Evolutionary conservation across 1,140 invertebrate genomes (phyloP), one percentile per base, ranked within the genome.

Genomic region (Trialeurodes vaporariorum): DNA sequence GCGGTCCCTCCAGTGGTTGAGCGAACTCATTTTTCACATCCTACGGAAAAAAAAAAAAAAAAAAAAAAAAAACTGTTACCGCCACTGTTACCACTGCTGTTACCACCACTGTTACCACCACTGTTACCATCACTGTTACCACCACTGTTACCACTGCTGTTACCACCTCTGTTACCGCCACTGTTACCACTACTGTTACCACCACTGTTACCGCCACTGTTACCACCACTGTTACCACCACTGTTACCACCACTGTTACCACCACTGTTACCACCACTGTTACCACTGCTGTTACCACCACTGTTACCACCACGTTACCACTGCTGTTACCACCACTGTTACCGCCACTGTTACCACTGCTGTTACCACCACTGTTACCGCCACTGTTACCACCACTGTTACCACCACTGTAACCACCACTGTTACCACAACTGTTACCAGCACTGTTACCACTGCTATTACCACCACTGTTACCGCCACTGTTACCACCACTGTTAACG

Each of bases 71-170:
- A n/a, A n/a, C n/a, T n/a, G n/a, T n/a, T n/a, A n/a, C n/a, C n/a
- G n/a, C n/a, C n/a, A n/a, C n/a, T n/a, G n/a, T n/a, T n/a, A n/a
- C n/a, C n/a, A n/a, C n/a, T n/a, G n/a, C n/a, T n/a, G n/a, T n/a
- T 67, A 62, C 66, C 34, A 67, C 59, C 49, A 27, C 66, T 63
- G 26, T 60, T 63, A 59, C 58, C 63, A 63, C 66, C 34, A 62
- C 61, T 64, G 27, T 62, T 49, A 64, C 62, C 64, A 49, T 62
- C 58, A 64, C 67, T 64, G 26, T 62, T 49, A 68, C 67, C 49
- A 49, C 67, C 58, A 68, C 67, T 49, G 27, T 62, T 25, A 68
- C 62, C 23, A 49, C 67, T 59, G 64, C 61, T 64, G 61, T 62
- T 23, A 64, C 62, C 25, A 49, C 67, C 62, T 34, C 67, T 40